Evolutionary conservation across 2,888 invertebrate genomes (phyloP).

Genomic region (Ornithoptera priamus): DNA sequence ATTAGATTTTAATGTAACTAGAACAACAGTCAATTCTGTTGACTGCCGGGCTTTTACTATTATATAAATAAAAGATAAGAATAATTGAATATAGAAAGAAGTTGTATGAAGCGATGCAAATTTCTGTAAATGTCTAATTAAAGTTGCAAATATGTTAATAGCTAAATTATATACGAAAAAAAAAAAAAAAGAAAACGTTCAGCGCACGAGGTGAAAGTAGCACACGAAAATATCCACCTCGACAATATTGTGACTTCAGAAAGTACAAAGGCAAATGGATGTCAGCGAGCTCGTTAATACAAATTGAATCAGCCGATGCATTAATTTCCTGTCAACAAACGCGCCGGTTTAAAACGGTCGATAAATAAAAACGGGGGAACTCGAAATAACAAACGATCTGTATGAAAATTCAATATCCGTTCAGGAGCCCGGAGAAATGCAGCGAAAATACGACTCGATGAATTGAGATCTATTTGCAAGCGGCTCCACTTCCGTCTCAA

Average conservation of each 20-base stretch:
- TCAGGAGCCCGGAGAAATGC: conserved; percentile 54
- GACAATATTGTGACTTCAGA: conserved; percentile 23
- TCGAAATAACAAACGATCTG: conserved; percentile 65
- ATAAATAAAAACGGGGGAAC: conserved; percentile 59
- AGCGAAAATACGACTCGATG: conserved; percentile 55
- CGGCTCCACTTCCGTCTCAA: conserved; percentile 30
- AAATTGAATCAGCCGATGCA: conserved; percentile 60
- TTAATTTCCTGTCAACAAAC: conserved; percentile 74
- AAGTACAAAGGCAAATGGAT: conserved; percentile 34
- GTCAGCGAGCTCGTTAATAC: conserved; percentile 47
- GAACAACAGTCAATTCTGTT: no score
- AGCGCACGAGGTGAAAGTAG: no score
- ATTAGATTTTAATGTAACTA: no score
- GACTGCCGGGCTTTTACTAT: no score
- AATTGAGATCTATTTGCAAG: conserved; percentile 53
- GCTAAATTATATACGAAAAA: no score
- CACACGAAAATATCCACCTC: not conserved
- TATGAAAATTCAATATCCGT: conserved; percentile 78
- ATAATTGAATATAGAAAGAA: no score
- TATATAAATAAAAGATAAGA: no score
- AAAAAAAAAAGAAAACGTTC: no score
- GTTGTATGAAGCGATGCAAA: no score
- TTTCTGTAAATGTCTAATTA: no score
- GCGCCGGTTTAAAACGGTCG: conserved; percentile 56
- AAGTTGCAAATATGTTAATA: no score